phyloP scores from a whole-genome alignment of 2,888 invertebrate species.

The Parnassius orleans region DNA sequence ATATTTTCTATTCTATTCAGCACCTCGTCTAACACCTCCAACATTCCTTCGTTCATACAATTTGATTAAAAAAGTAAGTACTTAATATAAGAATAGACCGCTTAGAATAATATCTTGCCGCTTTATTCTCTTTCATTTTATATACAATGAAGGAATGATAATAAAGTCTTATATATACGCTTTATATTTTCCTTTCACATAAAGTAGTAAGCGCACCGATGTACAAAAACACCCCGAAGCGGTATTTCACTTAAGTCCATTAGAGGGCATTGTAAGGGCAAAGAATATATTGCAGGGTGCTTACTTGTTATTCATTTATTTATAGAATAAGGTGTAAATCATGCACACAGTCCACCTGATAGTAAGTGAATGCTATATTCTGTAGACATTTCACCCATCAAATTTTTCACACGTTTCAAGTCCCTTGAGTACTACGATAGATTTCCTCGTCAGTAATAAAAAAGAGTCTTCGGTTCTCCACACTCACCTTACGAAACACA shows the following conservation, averaged over 20 bases:
- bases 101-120: constrained; percentile 1
- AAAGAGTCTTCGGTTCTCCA: no score
- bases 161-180: constrained; percentile 12
- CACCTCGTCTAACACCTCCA: no score
- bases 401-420: no score
- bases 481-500: no score
- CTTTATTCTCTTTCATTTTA: constrained; percentile 15
- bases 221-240: constrained; percentile 1
- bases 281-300: not conserved
- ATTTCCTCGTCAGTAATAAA: no score
- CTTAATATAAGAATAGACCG: not conserved
- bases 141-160: constrained; percentile 4
- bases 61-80: no score
- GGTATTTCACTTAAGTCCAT: constrained; percentile 5
- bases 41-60: no score
- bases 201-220: not conserved
- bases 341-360: no score
- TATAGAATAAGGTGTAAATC: not conserved
- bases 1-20: no score
- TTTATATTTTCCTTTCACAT: constrained; percentile 12
- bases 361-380: no score
- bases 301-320: not conserved
- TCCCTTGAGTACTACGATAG: no score
- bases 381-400: no score
- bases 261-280: constrained; percentile 4